These are phyloP conservation scores for Nannospalax galili DNA, from an alignment of 2,113 vertebrate species.

Conservation along the genomic window DNA sequence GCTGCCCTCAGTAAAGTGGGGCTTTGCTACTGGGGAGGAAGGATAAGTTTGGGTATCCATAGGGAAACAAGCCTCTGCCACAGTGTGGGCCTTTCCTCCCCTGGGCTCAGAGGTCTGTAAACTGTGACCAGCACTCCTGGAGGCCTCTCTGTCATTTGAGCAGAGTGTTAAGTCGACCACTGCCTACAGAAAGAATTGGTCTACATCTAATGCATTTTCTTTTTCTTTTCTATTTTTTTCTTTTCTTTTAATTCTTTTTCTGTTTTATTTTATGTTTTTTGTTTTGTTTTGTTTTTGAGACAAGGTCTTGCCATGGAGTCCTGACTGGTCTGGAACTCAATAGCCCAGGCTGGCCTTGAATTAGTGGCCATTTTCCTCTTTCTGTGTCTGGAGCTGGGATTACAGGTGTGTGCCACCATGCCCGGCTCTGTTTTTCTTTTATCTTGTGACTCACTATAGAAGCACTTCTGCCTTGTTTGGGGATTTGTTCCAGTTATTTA, in stretches of 20 bases:
- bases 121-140: not conserved
- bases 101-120: not conserved
- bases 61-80: not conserved
- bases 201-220: not conserved
- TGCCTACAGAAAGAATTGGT: constrained; percentile 1
- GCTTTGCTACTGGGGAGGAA: constrained; percentile 22
- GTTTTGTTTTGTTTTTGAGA: not conserved
- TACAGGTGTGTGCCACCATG: not conserved
- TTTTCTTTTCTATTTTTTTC: not conserved
- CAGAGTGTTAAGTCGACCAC: not conserved
- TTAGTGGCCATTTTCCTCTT: too few species aligned
- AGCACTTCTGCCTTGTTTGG: constrained; percentile 28
- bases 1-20: not conserved
- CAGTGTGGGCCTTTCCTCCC: not conserved
- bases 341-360: not conserved
- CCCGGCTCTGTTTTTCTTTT: not conserved
- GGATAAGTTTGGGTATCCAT: constrained; percentile 8
- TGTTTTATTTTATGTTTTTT: not conserved
- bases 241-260: not conserved
- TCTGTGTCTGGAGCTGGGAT: not conserved
- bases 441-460: constrained; percentile 34
- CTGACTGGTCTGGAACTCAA: too few species aligned
- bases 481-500: constrained; percentile 51
- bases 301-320: not conserved
- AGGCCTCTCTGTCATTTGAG: constrained; percentile 1